Percentiles rank a stretch among this genome's conserved stretches.
These are phyloP conservation scores for Abscondita cerata DNA, from an alignment of 2,888 invertebrate genomes.

Conservation along the genomic window DNA sequence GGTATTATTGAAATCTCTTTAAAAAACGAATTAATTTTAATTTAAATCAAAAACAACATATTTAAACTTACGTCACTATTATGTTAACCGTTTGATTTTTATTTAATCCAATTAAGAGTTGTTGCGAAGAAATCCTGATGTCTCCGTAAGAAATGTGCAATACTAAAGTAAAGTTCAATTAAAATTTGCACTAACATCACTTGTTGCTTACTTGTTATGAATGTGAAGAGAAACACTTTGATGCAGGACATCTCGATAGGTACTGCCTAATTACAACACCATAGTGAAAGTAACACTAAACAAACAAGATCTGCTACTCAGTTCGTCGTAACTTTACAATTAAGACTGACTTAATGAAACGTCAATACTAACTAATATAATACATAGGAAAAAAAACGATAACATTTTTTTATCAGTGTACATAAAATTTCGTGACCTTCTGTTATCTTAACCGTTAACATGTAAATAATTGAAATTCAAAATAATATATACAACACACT, in stretches of 20 bases:
- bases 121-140: background rate
- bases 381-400: background rate
- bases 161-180: too few relatives aligned
- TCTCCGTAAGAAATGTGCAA: background rate
- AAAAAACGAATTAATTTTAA: background rate
- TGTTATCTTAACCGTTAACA: background rate
- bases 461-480: background rate
- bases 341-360: background rate
- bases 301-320: background rate
- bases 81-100: background rate
- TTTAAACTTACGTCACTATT: slow-evolving; percentile 1
- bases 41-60: background rate
- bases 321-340: background rate
- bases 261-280: background rate
- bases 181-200: too few relatives aligned
- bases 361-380: background rate
- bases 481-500: too few relatives aligned
- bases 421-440: background rate
- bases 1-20: background rate
- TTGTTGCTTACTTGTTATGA: background rate
- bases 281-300: background rate
- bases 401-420: background rate
- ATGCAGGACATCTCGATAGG: background rate
- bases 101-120: background rate
- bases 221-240: background rate